Base-by-base conservation (phyloP, 2,797 vertebrate genomes). In the Poecile montanus region DNA sequence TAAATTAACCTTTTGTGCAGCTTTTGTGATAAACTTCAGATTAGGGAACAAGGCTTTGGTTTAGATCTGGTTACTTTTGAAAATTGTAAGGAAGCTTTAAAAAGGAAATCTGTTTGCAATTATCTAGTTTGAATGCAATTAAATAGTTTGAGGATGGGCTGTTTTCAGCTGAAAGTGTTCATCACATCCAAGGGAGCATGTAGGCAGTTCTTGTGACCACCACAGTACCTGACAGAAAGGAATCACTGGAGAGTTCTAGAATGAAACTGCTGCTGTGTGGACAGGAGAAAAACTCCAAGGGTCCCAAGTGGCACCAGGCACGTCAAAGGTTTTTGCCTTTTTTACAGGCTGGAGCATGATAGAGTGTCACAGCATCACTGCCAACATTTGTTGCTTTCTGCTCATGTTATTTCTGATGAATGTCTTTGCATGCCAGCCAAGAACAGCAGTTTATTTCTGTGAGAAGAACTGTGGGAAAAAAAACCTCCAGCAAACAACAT, bases 151-250 rank as follows among this genome's bases (percentile, higher is more conserved):
- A 61, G 32, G 16, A 17, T 32, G n/a, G 4, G 2, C 12, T 89
- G 4, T 29, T 85, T 47, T 26, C 32, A 4, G 29, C 32, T 71
- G 44, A 23, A 83, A 36, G 1, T 16, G 22, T 20, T 71, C 2
- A 13, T 65, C 6, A 3, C 2, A 4, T 81, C 29, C 22, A 54
- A 71, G 18, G 0, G 3, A 50, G 6, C 13, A 3, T 13, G 19
- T 29, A 68, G 54, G 34, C 20, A 18, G 27, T 73, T 63, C 45
- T 67, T 26, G n/a, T 0, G 6, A 23, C 26, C 21, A 36, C 8
- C 6, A 22, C 5, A 36, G 0, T 38, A 8, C 13, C 16, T 2
- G 32, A 3, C 16, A 15, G 9, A n/a, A 71, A 48, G 13, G 4
- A 30, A 34, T 60, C 14, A 29, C 20, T 53, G 50, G 32, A 58